Conservation (phyloP, 2,113 vertebrate species). For the Xyliphius kryptos region DNA sequence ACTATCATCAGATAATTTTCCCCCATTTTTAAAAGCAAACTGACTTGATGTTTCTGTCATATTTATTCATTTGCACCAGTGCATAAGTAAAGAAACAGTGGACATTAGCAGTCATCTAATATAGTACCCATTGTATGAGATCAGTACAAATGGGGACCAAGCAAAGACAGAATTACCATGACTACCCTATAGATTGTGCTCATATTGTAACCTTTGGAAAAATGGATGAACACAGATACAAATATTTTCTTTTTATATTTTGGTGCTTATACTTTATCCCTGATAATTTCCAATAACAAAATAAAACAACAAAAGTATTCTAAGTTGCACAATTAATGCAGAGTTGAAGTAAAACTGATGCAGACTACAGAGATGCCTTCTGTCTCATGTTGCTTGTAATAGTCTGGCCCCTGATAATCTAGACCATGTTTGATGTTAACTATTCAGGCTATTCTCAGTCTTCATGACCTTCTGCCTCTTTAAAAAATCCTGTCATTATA, state of each 20-base stretch:
- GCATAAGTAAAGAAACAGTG: background rate
- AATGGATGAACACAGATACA: background rate
- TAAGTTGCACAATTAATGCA: too few species aligned
- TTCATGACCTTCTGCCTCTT: too few species aligned
- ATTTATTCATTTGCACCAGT: background rate
- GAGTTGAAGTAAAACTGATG: too few species aligned
- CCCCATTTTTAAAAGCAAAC: background rate
- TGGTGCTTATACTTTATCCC: too few species aligned
- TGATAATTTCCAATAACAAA: background rate
- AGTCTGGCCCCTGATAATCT: too few species aligned
- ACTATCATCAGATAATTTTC: too few species aligned
- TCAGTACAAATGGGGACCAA: background rate
- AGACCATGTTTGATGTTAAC: too few species aligned
- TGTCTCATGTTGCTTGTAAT: too few species aligned
- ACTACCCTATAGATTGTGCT: background rate
- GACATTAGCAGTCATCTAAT: background rate
- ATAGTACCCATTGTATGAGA: background rate
- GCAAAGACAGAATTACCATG: background rate
- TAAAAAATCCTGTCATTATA: too few species aligned
- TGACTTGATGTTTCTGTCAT: background rate
- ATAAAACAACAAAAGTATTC: background rate
- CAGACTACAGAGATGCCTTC: too few species aligned
- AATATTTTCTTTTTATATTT: background rate
- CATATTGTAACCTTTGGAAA: background rate
- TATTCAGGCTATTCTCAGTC: too few species aligned